Base-by-base conservation (phyloP, 1,140 invertebrate genomes). In the Odontomachus brunneus region DNA sequence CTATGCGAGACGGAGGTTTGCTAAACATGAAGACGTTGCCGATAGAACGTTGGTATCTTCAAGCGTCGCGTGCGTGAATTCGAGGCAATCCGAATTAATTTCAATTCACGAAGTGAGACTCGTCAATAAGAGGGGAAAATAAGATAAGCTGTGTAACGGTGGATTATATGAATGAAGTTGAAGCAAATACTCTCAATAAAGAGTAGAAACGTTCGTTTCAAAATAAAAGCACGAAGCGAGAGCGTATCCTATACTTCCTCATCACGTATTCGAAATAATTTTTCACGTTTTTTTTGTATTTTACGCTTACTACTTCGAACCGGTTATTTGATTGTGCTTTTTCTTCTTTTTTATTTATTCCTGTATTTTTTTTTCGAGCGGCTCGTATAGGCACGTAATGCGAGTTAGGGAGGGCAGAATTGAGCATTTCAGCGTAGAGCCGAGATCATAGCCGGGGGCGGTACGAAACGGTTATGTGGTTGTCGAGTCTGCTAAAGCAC, bases 31-130 rank as follows among this genome's bases (percentile, higher is more conserved):
- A 73, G 22, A 29, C 15, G 0, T 17, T 62, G 19, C 1, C 24
- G 14, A 63, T 63, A 51, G 9, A 5, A 76, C 22, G 2, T 15
- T 57, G 44, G 49, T 65, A 19, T 63, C 38, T 7, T 0, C 9
- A 51, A 29, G 51, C 69, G n/a, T 17, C 38, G 5, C 38, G 55
- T 44, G 15, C 49, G 7, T 44, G 3, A 53, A 53, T 33, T 78
- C 62, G 76, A 11, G 17, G 7, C 57, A 71, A 81, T 63, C 38
- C n/a, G 19, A 82, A 87, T 87, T 84, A 74, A 86, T 89, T 85
- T 67, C 29, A 73, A 78, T 19, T 82, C 33, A 7, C 22, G 5
- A 29, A 14, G 0, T 24, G 29, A 3, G 14, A 3, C 4, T 9
- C 14, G 7, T 49, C 1, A 15, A 73, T 49, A 62, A 82, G 9